These are phyloP conservation scores for Microctonus aethiopoides DNA, from an alignment of 2,888 invertebrate species.

Conservation along the genomic window DNA sequence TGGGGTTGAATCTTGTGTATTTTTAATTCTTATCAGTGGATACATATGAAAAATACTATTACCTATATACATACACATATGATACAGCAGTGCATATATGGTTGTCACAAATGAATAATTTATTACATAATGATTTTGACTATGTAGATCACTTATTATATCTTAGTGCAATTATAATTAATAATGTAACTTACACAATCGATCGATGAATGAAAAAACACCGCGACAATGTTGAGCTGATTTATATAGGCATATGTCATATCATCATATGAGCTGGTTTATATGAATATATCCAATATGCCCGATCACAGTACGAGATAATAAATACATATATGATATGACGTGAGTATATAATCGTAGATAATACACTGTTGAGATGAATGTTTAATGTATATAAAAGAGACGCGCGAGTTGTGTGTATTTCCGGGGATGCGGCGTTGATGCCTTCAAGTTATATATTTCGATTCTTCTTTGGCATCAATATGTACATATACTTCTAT, in stretches of 20 bases:
- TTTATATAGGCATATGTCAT: not conserved
- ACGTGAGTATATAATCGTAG: not conserved
- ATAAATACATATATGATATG: not conserved
- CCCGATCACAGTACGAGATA: not conserved
- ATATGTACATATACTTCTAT: not conserved
- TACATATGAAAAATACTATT: too few relatives aligned
- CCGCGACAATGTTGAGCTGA: not conserved
- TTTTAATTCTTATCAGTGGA: too few relatives aligned
- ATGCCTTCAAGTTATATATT: constrained; percentile 22
- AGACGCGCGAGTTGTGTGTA: not conserved
- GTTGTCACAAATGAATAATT: not conserved
- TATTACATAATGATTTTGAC: not conserved
- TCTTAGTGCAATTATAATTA: not conserved
- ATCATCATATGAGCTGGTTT: too few relatives aligned
- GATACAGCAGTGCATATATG: too few relatives aligned
- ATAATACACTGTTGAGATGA: not conserved
- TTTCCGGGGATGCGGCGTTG: constrained; percentile 14
- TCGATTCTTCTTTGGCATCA: constrained; percentile 24
- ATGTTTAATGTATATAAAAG: not conserved
- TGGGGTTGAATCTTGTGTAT: too few relatives aligned
- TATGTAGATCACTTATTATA: not conserved
- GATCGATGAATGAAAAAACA: not conserved
- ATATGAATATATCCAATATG: not conserved
- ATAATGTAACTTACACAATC: not conserved
- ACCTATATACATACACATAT: not conserved